Evolutionary conservation across 2,113 vertebrate species (phyloP), one percentile per base, ranked within the genome.

Genomic region (Geococcyx californianus): DNA sequence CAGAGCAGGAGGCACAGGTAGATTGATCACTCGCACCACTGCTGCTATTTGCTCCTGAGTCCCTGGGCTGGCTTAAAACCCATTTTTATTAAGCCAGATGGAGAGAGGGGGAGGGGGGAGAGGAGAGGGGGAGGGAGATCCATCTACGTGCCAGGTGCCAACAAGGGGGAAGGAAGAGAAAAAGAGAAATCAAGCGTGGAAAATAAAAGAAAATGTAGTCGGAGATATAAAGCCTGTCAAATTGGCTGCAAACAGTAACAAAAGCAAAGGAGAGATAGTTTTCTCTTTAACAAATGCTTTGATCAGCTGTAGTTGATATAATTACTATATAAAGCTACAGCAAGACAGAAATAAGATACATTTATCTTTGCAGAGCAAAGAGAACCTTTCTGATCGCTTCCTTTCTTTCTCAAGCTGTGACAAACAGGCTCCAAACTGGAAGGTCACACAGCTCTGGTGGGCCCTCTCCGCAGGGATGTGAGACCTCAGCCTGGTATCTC

Each of bases 211-310:
- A 98, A 98, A 97, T 92, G 95, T 58, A 97, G 94, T 95, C 49
- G 10, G 96, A 97, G 96, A 97, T 69, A 95, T 85, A 97, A 96
- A 97, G 93, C 93, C 97, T 98, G 97, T 98, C 97, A 98, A 96
- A 98, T 96, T 96, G 92, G 97, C 97, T 98, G 96, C 95, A 95
- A 97, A 96, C 90, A 90, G 86, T 89, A 98, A 98, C 97, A 98
- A 98, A 98, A 98, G 97, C 97, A 97, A 84, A 96, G 95, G 95
- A 96, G 97, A 98, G 97, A 97, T 95, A 97, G 96, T 94, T 98
- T 97, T 97, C 97, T 95, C 96, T 97, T 97, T 98, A 98, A 98
- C 98, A 98, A 98, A 97, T 98, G 97, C 98, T 98, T 98, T 98
- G 98, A 98, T 98, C 98, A 97, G 95, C 95, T 93, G 90, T 93